A percentile compares a stretch with the other conserved stretches of the same genome.
These are phyloP conservation scores for Cephus runcator DNA, from an alignment of 2,888 invertebrate genomes.

Conservation along the genomic window DNA sequence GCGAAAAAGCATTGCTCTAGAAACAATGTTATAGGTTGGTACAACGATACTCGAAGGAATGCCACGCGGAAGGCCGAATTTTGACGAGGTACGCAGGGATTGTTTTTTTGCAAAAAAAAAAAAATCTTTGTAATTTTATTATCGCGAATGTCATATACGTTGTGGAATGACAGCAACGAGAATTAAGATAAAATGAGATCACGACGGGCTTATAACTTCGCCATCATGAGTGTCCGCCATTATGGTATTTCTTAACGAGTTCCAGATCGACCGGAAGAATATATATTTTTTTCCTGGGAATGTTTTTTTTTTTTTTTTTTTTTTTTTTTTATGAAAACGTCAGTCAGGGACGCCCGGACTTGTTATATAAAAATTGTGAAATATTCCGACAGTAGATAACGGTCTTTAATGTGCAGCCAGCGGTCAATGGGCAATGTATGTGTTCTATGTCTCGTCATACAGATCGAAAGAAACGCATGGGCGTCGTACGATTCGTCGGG, in stretches of 20 bases:
- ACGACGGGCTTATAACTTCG: not conserved
- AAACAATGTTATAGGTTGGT: not conserved
- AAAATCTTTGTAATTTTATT: not conserved
- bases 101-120: not conserved
- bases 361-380: not conserved
- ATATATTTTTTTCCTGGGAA: not conserved
- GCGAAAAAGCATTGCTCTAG: not conserved
- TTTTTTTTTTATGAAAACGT: not conserved
- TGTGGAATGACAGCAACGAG: not conserved
- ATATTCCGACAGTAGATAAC: not conserved
- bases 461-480: not conserved
- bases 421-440: not conserved
- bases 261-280: not conserved
- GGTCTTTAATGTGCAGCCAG: not conserved
- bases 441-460: not conserved
- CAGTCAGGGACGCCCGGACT: not conserved
- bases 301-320: too few relatives aligned
- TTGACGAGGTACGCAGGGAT: not conserved
- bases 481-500: conserved; percentile 3
- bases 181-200: not conserved
- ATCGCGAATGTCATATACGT: not conserved
- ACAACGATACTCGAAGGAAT: not conserved
- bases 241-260: not conserved
- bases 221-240: not conserved
- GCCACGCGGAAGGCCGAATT: not conserved